These are phyloP conservation scores for Poeciliopsis infans DNA, from an alignment of 2,797 vertebrate genomes.

Conservation along the genomic window DNA sequence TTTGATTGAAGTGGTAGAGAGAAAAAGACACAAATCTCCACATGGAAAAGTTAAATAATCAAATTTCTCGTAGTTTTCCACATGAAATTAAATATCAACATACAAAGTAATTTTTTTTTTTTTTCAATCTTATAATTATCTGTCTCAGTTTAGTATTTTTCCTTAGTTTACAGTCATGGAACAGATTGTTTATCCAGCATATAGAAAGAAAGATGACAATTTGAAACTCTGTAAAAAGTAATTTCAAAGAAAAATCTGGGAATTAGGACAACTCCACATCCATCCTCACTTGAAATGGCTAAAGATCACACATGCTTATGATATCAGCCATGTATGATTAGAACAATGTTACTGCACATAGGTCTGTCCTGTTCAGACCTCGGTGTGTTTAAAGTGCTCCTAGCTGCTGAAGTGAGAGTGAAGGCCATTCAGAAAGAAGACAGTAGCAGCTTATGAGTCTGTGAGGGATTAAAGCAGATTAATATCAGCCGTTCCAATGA, in stretches of 20 bases:
- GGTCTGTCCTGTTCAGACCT: neutral
- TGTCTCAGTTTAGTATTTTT: slow-evolving; percentile 1
- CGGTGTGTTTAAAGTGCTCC: neutral
- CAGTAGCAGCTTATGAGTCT: neutral
- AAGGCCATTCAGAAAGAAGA: neutral
- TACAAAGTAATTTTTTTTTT: neutral
- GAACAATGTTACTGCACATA: neutral
- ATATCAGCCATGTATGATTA: neutral
- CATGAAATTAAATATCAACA: slow-evolving; percentile 7
- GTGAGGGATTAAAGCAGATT: neutral
- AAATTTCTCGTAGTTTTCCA: slow-evolving; percentile 14
- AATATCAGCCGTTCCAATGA: too few species aligned
- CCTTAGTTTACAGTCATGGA: neutral
- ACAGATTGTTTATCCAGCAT: neutral
- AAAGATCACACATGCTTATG: neutral
- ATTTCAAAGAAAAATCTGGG: neutral
- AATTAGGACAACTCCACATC: neutral
- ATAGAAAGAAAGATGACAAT: neutral
- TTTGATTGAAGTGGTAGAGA: neutral
- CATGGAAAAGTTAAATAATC: slow-evolving; percentile 4
- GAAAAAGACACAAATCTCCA: slow-evolving; percentile 1
- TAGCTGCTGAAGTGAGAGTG: neutral
- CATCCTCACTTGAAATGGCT: neutral
- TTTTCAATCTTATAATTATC: neutral
- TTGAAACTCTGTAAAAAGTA: neutral